Percentiles rank a stretch among this genome's conserved stretches.
These are phyloP conservation scores for Drosophila subpulchrella DNA, from an alignment of 1,140 invertebrate genomes.

Conservation along the genomic window DNA sequence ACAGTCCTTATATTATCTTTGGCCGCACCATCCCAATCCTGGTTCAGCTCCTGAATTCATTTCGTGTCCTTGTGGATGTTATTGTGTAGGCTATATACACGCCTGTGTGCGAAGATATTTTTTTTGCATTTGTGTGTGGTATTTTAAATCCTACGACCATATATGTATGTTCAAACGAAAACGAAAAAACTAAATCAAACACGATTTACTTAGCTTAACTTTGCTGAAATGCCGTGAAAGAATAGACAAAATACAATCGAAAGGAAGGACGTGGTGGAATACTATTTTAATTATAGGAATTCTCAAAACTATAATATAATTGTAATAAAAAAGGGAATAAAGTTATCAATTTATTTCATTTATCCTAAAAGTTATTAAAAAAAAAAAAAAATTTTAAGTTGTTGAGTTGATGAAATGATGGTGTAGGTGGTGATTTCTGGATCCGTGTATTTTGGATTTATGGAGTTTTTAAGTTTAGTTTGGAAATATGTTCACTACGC, in stretches of 20 bases:
- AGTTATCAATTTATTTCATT: too few relatives aligned
- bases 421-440: neutral
- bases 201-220: too few relatives aligned
- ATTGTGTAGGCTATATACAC: slow-evolving; percentile 15
- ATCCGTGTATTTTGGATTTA: slow-evolving; percentile 1
- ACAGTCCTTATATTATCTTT: too few relatives aligned
- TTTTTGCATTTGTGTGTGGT: slow-evolving; percentile 2
- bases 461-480: slow-evolving; percentile 16
- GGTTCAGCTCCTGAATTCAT: neutral
- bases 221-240: too few relatives aligned
- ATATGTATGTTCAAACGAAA: neutral
- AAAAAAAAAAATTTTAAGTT: neutral
- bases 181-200: too few relatives aligned
- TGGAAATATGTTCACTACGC: slow-evolving; percentile 51
- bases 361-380: too few relatives aligned
- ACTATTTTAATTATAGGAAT: too few relatives aligned
- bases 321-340: too few relatives aligned
- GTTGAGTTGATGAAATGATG: neutral
- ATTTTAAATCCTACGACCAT: neutral
- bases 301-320: too few relatives aligned
- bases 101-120: slow-evolving; percentile 12
- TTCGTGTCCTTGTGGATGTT: slow-evolving; percentile 3
- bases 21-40: slow-evolving; percentile 3
- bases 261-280: too few relatives aligned
- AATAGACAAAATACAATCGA: too few relatives aligned